These are phyloP conservation scores for Sander lucioperca DNA, from an alignment of 2,113 vertebrate genomes.

Conservation along the genomic window DNA sequence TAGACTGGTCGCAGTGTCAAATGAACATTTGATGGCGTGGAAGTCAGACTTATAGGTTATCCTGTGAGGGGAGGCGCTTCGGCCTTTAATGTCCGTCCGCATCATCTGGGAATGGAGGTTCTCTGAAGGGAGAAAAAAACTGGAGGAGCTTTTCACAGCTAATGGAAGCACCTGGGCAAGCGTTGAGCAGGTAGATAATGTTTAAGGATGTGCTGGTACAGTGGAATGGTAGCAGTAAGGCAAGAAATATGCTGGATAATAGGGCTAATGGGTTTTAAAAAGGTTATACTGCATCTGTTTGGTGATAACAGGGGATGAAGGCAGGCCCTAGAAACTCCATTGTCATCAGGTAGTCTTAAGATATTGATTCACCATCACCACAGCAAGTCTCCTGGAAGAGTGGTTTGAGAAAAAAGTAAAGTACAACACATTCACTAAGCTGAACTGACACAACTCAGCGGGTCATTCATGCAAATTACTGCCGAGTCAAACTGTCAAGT, in stretches of 20 bases:
- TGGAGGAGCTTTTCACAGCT: slow-evolving; percentile 10
- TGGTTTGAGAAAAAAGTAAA: not conserved
- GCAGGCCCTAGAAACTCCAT: slow-evolving; percentile 34
- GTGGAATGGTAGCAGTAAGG: slow-evolving; percentile 42
- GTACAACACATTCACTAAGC: not conserved
- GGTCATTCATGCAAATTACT: not conserved
- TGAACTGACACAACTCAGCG: not conserved
- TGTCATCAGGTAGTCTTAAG: slow-evolving; percentile 7
- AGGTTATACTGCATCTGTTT: slow-evolving; percentile 25
- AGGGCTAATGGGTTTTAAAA: slow-evolving; percentile 44
- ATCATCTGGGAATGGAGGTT: slow-evolving; percentile 85
- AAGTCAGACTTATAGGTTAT: slow-evolving; percentile 94
- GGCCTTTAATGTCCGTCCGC: slow-evolving; percentile 89
- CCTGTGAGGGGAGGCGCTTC: slow-evolving; percentile 92
- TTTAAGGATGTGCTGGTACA: slow-evolving; percentile 43
- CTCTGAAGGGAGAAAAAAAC: slow-evolving; percentile 4
- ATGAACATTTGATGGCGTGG: slow-evolving; percentile 91
- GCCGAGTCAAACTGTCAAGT: slow-evolving; percentile 20
- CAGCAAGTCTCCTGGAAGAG: slow-evolving; percentile 38
- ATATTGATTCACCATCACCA: slow-evolving; percentile 6
- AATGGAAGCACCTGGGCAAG: slow-evolving; percentile 12
- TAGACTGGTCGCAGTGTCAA: slow-evolving; percentile 83
- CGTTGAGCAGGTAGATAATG: slow-evolving; percentile 10
- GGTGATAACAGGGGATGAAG: slow-evolving; percentile 32
- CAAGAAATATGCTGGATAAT: slow-evolving; percentile 17